Base-by-base conservation (phyloP, 2,113 vertebrate genomes). In the Puffinus mauretanicus region DNA sequence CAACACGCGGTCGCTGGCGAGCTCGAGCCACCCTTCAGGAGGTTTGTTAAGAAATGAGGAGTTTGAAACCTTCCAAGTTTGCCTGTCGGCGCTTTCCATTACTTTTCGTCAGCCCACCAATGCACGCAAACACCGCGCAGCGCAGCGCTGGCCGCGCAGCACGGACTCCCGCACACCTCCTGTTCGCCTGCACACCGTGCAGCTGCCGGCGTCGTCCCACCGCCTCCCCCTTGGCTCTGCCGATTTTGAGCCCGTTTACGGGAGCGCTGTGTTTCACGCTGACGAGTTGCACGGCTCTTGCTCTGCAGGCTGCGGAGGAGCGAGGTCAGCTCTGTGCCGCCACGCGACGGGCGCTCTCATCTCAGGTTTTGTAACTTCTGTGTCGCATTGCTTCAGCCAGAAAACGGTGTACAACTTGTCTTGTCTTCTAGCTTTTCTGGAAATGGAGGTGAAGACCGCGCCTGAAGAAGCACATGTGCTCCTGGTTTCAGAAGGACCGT, bases 391-490 rank as follows among this genome's bases (percentile, higher is more conserved):
- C 54, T 8, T 75, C 66, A 71, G 66, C 55, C 78, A 38, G 27
- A 29, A 78, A 9, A 13, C 49, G 4, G 8, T 16, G 5, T 1
- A 0, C 29, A 17, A 6, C n/a, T 13, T 6, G 2, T 0, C 20
- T 6, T 6, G 15, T 9, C 60, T 5, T 15, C 27, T 9, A 7
- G 24, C 10, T 69, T 34, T 55, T 1, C 1, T 0, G 13, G 42
- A 5, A 24, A 3, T 0, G 1, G 30, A 6, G 80, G 30, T 3
- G 18, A 38, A n/a, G 36, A 25, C 42, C 32, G 60, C 9, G 65
- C 65, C 60, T 0, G 1, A 44, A 34, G 64, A 8, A n/a, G 2
- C 22, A 9, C 3, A 0, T 0, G 7, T 3, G 51, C 38, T 69
- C 32, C 71, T 20, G 40, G 55, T 6, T 38, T 52, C 8, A 2